Percentiles rank a stretch among this genome's conserved stretches.
phyloP scores from a whole-genome alignment of 92 coral and sea anemone genomes.

The Phenganax subtilis region DNA sequence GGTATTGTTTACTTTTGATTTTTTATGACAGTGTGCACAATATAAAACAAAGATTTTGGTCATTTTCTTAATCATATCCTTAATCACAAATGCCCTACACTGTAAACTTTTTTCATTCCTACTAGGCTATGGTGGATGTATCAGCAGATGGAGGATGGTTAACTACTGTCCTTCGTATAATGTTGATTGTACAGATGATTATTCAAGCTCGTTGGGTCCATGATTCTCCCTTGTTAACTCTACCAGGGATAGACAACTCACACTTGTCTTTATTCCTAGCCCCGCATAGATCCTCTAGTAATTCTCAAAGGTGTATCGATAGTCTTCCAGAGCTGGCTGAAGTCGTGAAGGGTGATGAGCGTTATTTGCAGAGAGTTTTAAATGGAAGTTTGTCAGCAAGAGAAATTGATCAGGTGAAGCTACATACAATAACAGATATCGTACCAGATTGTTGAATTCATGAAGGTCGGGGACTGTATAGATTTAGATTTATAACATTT shows the following conservation, averaged over 20 bases:
- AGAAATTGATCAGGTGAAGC: conserved; percentile 66
- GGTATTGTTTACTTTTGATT: conserved; percentile 38
- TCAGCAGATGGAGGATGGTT: conserved; percentile 96
- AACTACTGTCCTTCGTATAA: conserved; percentile 74
- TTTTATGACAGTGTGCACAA: neutral
- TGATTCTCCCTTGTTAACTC: conserved; percentile 76
- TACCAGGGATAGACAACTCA: conserved; percentile 68
- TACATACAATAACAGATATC: neutral
- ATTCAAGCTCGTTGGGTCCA: conserved; percentile 93
- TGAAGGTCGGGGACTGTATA: neutral
- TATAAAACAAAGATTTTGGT: too few species aligned
- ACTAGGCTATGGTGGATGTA: conserved; percentile 95
- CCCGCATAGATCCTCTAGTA: conserved; percentile 27
- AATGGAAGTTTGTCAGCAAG: conserved; percentile 53
- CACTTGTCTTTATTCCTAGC: conserved; percentile 64
- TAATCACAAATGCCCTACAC: too few species aligned
- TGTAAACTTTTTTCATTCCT: neutral
- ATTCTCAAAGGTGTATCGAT: conserved; percentile 53
- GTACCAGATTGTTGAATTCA: neutral
- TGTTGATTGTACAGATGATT: conserved; percentile 94
- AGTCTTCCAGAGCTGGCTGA: conserved; percentile 79
- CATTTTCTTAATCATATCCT: too few species aligned
- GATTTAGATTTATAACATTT: neutral
- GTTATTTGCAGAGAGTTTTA: conserved; percentile 58
- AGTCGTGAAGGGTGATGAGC: conserved; percentile 57